phyloP scores from a whole-genome alignment of 1,140 invertebrate genomes.

The Dreissena rostriformis region DNA sequence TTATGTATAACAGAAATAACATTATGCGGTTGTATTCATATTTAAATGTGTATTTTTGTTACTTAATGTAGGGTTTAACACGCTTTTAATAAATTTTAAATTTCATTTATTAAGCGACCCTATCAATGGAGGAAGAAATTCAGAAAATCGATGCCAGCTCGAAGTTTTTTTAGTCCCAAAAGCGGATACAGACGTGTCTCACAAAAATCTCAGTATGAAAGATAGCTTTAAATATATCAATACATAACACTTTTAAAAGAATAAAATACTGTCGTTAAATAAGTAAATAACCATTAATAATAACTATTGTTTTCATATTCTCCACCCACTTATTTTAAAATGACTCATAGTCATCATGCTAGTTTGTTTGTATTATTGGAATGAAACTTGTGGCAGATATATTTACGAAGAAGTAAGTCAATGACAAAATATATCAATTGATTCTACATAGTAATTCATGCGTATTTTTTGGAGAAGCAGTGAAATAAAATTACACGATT shows the following conservation, averaged over 20 bases:
- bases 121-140: conserved; percentile 47
- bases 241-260: not conserved
- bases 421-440: too few species aligned
- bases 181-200: conserved; percentile 51
- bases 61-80: not conserved
- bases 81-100: conserved; percentile 1
- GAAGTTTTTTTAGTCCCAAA: conserved; percentile 43
- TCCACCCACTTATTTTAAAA: conserved; percentile 13
- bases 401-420: too few species aligned
- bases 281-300: not conserved
- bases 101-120: conserved; percentile 37
- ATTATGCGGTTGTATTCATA: not conserved
- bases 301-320: conserved; percentile 9
- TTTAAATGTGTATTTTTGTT: not conserved
- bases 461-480: too few species aligned
- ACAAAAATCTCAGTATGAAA: conserved; percentile 49
- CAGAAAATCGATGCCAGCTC: conserved; percentile 57
- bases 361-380: too few species aligned
- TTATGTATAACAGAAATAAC: not conserved
- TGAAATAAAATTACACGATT: too few species aligned
- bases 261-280: not conserved
- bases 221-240: not conserved
- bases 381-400: too few species aligned
- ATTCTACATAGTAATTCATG: too few species aligned
- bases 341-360: not conserved